phyloP scores from a whole-genome alignment of 1,140 invertebrate species.

The Wiebesia pumilae region DNA sequence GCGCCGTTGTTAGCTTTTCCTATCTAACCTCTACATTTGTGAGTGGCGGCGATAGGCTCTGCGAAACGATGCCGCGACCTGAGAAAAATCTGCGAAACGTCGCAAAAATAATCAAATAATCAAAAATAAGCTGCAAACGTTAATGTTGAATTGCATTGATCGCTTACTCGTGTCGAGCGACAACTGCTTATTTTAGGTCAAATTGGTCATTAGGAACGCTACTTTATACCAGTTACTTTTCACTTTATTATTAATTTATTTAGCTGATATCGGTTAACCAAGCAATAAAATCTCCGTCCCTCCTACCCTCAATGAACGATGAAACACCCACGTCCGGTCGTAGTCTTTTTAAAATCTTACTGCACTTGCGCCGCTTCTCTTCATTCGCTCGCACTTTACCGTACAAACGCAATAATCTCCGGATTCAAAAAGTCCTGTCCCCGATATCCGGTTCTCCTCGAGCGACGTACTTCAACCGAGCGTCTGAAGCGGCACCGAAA shows the following conservation, averaged over 20 bases:
- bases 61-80: not conserved
- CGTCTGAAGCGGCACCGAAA: too few relatives aligned
- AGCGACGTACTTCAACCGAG: not conserved
- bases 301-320: not conserved
- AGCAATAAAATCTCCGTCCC: not conserved
- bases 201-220: not conserved
- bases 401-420: not conserved
- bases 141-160: not conserved
- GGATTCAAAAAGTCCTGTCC: too few relatives aligned
- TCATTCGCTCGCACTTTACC: not conserved
- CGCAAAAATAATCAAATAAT: too few relatives aligned
- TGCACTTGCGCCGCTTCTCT: not conserved
- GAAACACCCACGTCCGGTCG: conserved; percentile 3
- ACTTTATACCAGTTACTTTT: not conserved
- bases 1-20: conserved; percentile 1
- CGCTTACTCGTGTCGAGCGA: not conserved
- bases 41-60: not conserved
- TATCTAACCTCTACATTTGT: not conserved
- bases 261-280: not conserved
- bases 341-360: not conserved
- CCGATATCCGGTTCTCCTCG: too few relatives aligned
- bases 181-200: not conserved
- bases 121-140: not conserved
- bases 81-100: not conserved
- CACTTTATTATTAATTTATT: conserved; percentile 10